Conservation (phyloP, 2,113 vertebrate species). For the Nerophis lumbriciformis region DNA sequence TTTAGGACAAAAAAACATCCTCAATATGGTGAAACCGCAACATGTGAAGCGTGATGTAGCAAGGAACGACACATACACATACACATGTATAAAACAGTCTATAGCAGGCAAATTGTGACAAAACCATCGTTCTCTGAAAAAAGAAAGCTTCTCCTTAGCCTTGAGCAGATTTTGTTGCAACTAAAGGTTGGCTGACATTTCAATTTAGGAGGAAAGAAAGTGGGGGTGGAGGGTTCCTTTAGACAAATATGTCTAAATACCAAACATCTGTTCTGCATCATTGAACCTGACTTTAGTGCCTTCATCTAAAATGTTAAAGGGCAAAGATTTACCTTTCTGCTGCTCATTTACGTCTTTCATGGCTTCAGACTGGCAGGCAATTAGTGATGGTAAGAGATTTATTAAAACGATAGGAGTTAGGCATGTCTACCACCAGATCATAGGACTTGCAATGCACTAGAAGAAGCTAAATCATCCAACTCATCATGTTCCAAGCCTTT, state of each 20-base stretch:
- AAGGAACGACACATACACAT: not conserved
- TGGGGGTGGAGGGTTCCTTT: not conserved
- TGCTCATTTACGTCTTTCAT: slow-evolving; percentile 1
- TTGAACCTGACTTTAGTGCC: slow-evolving; percentile 17
- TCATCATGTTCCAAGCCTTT: slow-evolving; percentile 29
- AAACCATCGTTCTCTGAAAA: slow-evolving; percentile 4
- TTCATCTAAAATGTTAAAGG: slow-evolving; percentile 22
- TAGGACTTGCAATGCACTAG: slow-evolving; percentile 19
- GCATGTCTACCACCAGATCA: slow-evolving; percentile 22
- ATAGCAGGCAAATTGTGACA: slow-evolving; percentile 11
- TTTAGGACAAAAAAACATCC: too few species aligned
- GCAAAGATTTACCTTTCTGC: slow-evolving; percentile 24
- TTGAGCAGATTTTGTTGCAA: slow-evolving; percentile 8
- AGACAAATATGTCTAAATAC: slow-evolving; percentile 23
- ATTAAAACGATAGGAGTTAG: slow-evolving; percentile 18
- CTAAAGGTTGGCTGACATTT: slow-evolving; percentile 31
- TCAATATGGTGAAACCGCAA: too few species aligned
- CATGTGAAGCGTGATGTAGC: too few species aligned
- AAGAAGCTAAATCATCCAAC: slow-evolving; percentile 32
- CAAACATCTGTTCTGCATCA: slow-evolving; percentile 40
- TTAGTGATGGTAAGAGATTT: slow-evolving; percentile 32
- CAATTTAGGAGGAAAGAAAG: slow-evolving; percentile 19
- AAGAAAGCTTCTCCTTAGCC: slow-evolving; percentile 4
- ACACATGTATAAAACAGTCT: not conserved
- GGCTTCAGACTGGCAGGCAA: slow-evolving; percentile 8